Percentiles rank a stretch among this genome's conserved stretches.
These are phyloP conservation scores for Ellobium chinense DNA, from an alignment of 2,888 invertebrate genomes.

Conservation along the genomic window DNA sequence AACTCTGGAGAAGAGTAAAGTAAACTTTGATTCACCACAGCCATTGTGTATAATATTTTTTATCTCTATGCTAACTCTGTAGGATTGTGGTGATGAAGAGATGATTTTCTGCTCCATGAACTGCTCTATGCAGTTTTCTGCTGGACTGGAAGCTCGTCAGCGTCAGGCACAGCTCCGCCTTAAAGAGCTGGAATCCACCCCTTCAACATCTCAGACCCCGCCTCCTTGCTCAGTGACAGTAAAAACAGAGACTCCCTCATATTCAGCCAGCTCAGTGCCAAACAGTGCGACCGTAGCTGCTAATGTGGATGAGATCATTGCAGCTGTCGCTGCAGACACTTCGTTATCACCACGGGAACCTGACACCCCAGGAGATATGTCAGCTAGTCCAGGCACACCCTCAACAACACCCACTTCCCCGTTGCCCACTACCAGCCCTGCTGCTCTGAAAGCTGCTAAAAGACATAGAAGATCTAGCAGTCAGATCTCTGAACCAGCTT, in stretches of 20 bases:
- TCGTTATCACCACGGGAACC: conserved; percentile 23
- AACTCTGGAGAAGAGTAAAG: too few species aligned
- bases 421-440: conserved; percentile 42
- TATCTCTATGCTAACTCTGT: not conserved
- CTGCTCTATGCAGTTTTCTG: conserved; percentile 93
- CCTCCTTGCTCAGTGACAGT: not conserved
- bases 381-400: conserved; percentile 46
- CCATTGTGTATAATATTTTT: too few species aligned
- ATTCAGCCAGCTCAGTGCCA: conserved; percentile 6
- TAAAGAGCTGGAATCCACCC: conserved; percentile 29
- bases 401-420: conserved; percentile 40
- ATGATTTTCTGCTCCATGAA: conserved; percentile 89
- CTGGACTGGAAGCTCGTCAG: conserved; percentile 68
- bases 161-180: conserved; percentile 26
- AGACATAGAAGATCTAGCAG: conserved; percentile 56
- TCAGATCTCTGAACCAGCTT: conserved; percentile 44
- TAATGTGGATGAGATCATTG: conserved; percentile 39
- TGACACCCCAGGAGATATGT: conserved; percentile 41
- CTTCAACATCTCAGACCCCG: conserved; percentile 3
- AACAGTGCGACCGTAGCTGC: conserved; percentile 29
- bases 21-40: too few species aligned
- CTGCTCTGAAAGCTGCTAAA: conserved; percentile 49
- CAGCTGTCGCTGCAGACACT: conserved; percentile 42
- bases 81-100: conserved; percentile 78
- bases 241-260: conserved; percentile 16